Evolutionary conservation across 2,113 vertebrate species (phyloP), one percentile per base, ranked within the genome.

Genomic region (Poeciliopsis turrubarensis): DNA sequence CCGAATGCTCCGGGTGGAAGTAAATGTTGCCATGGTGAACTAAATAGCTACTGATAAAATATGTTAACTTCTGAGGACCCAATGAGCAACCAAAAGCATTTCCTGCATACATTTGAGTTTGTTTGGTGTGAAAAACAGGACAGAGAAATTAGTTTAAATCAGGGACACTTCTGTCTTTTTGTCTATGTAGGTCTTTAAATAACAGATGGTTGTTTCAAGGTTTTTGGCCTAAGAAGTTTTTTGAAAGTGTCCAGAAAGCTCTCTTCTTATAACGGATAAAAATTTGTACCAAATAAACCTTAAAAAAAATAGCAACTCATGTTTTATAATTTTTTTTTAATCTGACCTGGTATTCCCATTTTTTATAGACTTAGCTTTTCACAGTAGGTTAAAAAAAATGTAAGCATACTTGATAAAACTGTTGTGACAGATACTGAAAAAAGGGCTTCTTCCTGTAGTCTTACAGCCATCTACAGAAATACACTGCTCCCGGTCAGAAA

Each of bases 1-100:
- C 65, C 1, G 37, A 67, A 26, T 67, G 65, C 37, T 67, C 26
- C 17, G n/a, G 27, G 37, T 44, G 5, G 6, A 44, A 41, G 65
- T 41, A 27, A 67, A 39, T 22, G 37, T 67, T 29, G 37, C 37
- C 65, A 67, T 44, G 65, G 65, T 44, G 65, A 67, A 15, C n/a
- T 44, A 44, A 19, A 44, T 27, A 41, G 65, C 37, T 9, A 19
- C 7, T 44, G 37, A 67, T 14, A 25, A 44, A 37, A 67, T 27
- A 67, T 3, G 14, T 1, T 67, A 44, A 67, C n/a, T 67, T 37
- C 14, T 44, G 37, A 44, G 41, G 65, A 67, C 37, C 17, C 14
- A 67, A n/a, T 27, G 65, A 67, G 65, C 5, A 44, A 67, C n/a
- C n/a, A 7, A 14, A 26, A 27, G 26, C 13, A 37, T 44, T 67